phyloP scores from a whole-genome alignment of 2,888 invertebrate genomes.

The Zonitis immaculata region DNA sequence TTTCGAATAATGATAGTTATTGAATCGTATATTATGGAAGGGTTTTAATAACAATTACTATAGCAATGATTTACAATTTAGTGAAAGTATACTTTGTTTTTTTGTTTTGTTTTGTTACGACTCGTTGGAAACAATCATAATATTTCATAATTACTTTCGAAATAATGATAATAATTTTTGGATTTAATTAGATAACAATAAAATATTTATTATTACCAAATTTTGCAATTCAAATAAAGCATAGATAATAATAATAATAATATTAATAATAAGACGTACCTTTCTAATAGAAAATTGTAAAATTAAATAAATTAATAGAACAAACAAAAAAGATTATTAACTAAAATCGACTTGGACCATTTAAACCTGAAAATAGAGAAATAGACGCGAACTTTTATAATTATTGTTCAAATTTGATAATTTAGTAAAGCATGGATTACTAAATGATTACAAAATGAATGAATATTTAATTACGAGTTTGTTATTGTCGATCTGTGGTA shows the following conservation, averaged over 20 bases:
- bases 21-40: too few relatives aligned
- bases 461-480: neutral
- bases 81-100: neutral
- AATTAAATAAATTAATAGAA: neutral
- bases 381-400: neutral
- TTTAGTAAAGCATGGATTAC: neutral
- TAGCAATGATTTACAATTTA: neutral
- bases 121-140: neutral
- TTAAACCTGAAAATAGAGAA: neutral
- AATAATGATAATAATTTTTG: neutral
- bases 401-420: conserved; percentile 1
- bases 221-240: neutral
- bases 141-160: neutral
- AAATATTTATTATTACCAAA: neutral
- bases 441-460: neutral
- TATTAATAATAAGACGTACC: too few relatives aligned
- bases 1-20: neutral
- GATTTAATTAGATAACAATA: neutral
- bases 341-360: neutral
- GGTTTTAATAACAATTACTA: neutral
- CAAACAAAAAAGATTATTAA: neutral
- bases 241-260: too few relatives aligned
- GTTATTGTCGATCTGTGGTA: too few relatives aligned
- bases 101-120: too few relatives aligned
- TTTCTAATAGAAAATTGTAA: neutral